Conservation (phyloP, 1,140 invertebrate genomes). For the Papilio helenus region DNA sequence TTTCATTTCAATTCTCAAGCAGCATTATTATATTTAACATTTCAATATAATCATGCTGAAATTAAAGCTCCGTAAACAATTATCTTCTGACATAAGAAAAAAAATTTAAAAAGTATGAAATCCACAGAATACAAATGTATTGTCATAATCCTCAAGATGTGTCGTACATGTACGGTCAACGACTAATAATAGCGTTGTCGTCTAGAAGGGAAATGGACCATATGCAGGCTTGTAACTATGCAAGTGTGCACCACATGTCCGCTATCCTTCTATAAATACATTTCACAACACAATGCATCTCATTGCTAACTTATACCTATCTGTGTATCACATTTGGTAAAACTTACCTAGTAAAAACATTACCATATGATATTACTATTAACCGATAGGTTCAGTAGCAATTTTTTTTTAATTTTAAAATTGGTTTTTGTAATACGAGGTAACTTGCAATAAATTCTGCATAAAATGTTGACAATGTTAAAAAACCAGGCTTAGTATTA, state of each 20-base stretch:
- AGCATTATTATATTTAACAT: neutral
- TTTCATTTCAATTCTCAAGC: neutral
- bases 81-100: neutral
- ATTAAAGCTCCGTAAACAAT: neutral
- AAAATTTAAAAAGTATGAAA: neutral
- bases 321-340: neutral
- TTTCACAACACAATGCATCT: slow-evolving; percentile 33
- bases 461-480: slow-evolving; percentile 28
- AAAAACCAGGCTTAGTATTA: slow-evolving; percentile 17
- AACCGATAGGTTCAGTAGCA: too few species aligned
- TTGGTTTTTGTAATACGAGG: neutral
- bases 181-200: slow-evolving; percentile 27
- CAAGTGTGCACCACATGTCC: slow-evolving; percentile 34
- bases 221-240: slow-evolving; percentile 34
- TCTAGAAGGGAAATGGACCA: slow-evolving; percentile 35
- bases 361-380: neutral
- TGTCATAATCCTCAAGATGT: neutral
- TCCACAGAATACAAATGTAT: neutral
- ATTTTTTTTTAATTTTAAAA: neutral
- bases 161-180: slow-evolving; percentile 23
- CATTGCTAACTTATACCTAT: neutral
- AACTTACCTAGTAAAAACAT: neutral
- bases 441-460: slow-evolving; percentile 30
- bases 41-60: neutral
- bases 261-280: slow-evolving; percentile 24